These are phyloP conservation scores for Acrocephalus arundinaceus DNA, from an alignment of 2,113 vertebrate species.

Conservation along the genomic window DNA sequence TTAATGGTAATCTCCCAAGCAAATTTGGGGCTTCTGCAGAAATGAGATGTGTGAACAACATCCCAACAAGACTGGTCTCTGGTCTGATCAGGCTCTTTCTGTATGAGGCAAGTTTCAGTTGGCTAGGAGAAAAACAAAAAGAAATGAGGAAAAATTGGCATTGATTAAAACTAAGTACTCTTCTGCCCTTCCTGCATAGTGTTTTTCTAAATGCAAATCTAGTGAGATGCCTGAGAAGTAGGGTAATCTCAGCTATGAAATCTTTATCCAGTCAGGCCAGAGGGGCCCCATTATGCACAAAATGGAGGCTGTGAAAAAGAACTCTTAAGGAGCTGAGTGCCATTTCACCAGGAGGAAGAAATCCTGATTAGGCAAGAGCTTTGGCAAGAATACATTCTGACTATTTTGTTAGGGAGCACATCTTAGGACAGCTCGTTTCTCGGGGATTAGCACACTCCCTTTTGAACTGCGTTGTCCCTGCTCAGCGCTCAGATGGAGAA, in stretches of 20 bases:
- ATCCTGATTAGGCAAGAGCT: background rate
- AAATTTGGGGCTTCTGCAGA: constrained; percentile 34
- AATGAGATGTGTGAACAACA: background rate
- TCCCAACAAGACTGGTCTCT: background rate
- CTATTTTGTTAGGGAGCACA: background rate
- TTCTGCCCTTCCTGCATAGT: background rate
- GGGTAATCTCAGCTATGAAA: background rate
- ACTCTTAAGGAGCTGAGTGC: background rate
- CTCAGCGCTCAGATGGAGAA: background rate
- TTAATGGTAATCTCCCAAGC: constrained; percentile 74
- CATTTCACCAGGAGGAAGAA: background rate
- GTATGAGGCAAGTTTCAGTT: background rate
- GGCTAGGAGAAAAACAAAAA: background rate
- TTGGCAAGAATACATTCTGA: background rate
- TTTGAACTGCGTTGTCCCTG: constrained; percentile 7
- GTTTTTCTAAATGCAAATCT: background rate
- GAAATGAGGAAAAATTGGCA: background rate
- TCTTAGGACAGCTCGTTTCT: background rate
- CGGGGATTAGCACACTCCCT: background rate
- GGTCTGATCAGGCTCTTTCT: background rate
- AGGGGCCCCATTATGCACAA: background rate
- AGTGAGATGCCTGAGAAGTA: background rate
- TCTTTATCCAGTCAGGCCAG: background rate
- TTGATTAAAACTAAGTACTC: background rate
- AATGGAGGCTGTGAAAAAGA: background rate